A percentile compares a stretch with the other conserved stretches of the same genome.
Evolutionary conservation across 2,113 vertebrate species (phyloP).

Genomic region (Carlito syrichta): DNA sequence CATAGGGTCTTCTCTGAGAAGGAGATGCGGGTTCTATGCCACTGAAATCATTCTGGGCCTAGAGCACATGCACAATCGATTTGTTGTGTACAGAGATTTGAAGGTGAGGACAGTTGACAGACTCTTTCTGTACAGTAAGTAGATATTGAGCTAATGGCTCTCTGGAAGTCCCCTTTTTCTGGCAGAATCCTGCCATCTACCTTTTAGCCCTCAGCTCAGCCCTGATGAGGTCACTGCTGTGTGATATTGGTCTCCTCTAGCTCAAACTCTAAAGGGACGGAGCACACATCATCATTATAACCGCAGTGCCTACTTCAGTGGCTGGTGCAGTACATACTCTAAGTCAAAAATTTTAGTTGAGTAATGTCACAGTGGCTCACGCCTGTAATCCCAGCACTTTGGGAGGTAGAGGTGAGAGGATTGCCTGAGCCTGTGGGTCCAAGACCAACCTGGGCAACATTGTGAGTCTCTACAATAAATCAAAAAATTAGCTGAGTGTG

Average conservation of each 20-base stretch:
- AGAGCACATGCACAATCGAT: constrained; percentile 98
- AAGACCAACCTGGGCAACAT: no score
- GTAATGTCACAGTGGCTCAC: neutral
- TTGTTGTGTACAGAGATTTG: constrained; percentile 96
- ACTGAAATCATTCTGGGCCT: constrained; percentile 97
- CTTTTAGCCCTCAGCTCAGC: neutral
- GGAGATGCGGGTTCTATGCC: constrained; percentile 98
- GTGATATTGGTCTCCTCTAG: rapidly evolving
- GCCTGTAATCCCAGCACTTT: no score
- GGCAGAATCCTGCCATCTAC: rapidly evolving
- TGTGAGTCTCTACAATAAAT: no score
- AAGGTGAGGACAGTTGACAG: constrained; percentile 83
- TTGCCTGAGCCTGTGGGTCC: no score
- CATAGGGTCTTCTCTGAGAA: constrained; percentile 98
- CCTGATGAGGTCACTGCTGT: neutral
- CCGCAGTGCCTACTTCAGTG: no score
- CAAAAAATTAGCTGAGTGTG: no score
- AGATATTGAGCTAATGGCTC: rapidly evolving
- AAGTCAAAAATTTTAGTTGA: neutral
- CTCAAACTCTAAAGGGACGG: neutral
- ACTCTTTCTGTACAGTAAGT: rapidly evolving
- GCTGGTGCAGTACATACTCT: neutral
- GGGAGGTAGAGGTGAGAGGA: no score
- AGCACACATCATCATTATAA: rapidly evolving
- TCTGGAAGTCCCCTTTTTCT: rapidly evolving